Conservation (phyloP, 2,797 vertebrate genomes). For the Borostomias antarcticus region DNA sequence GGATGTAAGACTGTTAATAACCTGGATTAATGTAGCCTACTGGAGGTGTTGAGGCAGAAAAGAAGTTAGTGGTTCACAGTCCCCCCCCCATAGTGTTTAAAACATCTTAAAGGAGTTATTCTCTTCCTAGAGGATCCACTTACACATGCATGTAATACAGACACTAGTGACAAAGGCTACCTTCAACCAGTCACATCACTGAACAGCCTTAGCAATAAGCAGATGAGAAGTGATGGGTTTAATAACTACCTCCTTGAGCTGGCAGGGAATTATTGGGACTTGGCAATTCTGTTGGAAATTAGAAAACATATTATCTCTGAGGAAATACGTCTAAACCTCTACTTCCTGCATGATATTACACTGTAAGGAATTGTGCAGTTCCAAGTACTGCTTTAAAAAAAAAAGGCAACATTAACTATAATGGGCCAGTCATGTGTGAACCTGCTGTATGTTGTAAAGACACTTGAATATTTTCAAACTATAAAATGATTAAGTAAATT, state of each 20-base stretch:
- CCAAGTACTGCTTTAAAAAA: too few species aligned
- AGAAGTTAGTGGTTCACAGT: constrained; percentile 62
- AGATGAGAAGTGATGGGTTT: constrained; percentile 56
- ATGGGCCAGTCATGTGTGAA: too few species aligned
- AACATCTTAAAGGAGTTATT: constrained; percentile 68
- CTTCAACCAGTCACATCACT: constrained; percentile 48
- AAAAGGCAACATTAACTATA: too few species aligned
- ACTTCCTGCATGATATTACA: constrained; percentile 11
- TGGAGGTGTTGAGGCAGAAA: constrained; percentile 52
- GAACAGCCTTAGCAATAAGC: constrained; percentile 42
- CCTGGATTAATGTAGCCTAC: constrained; percentile 25
- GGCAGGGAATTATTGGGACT: constrained; percentile 44
- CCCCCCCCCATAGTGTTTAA: constrained; percentile 68
- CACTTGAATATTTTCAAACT: background rate
- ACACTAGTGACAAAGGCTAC: constrained; percentile 59
- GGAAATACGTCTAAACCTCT: constrained; percentile 12
- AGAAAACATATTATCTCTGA: constrained; percentile 25
- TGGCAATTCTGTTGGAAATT: constrained; percentile 6
- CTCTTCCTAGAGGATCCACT: constrained; percentile 69
- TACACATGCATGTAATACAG: constrained; percentile 72
- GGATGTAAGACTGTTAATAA: constrained; percentile 16
- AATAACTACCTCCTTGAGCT: constrained; percentile 44
- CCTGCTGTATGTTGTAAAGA: too few species aligned
- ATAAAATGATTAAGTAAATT: too few species aligned
- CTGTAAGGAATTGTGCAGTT: background rate